phyloP scores from a whole-genome alignment of 2,797 vertebrate genomes.

The Chaetodon trifasciatus region DNA sequence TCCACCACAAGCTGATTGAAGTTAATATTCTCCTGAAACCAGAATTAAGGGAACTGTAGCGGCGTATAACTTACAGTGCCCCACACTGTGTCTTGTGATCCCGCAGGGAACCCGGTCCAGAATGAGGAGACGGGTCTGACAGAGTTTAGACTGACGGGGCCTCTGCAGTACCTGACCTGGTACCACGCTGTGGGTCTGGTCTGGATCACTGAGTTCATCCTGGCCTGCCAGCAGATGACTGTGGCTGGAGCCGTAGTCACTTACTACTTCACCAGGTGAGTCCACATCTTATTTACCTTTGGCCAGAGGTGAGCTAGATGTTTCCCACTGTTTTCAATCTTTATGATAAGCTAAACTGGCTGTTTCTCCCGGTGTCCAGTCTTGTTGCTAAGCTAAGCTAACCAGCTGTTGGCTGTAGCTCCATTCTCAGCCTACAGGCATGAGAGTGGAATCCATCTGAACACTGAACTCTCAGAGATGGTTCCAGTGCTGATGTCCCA shows the following conservation, averaged over 20 bases:
- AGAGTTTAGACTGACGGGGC: slow-evolving; percentile 91
- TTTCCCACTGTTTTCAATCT: background rate
- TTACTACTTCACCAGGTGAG: slow-evolving; percentile 96
- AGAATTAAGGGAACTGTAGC: slow-evolving; percentile 5
- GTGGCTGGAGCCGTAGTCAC: slow-evolving; percentile 97
- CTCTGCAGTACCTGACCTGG: slow-evolving; percentile 96
- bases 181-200: slow-evolving; percentile 95
- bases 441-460: too few species aligned
- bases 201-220: slow-evolving; percentile 98
- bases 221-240: slow-evolving; percentile 99
- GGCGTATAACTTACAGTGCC: too few species aligned
- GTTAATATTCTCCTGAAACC: too few species aligned
- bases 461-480: too few species aligned
- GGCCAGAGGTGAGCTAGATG: background rate
- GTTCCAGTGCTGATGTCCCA: too few species aligned
- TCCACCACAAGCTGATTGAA: too few species aligned
- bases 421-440: background rate
- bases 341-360: background rate
- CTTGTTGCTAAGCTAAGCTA: background rate
- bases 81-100: slow-evolving; percentile 1
- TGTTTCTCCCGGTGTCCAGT: background rate
- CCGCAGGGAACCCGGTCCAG: slow-evolving; percentile 89
- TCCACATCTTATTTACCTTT: background rate
- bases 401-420: background rate
- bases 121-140: slow-evolving; percentile 91